These are phyloP conservation scores for Aepyceros melampus DNA, from an alignment of 2,113 vertebrate species.

Conservation along the genomic window DNA sequence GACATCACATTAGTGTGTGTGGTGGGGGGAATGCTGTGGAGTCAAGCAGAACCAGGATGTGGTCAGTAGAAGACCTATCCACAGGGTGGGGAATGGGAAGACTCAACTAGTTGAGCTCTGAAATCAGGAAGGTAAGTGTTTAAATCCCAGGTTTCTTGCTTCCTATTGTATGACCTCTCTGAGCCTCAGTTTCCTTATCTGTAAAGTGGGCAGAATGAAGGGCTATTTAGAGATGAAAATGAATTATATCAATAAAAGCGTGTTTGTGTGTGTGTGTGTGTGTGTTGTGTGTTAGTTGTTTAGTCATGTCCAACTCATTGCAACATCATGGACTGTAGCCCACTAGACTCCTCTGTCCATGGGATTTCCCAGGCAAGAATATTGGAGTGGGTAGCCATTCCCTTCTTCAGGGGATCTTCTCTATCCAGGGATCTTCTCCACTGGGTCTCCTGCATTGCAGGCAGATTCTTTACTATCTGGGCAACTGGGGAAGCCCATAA, in stretches of 20 bases:
- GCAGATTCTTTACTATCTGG: background rate
- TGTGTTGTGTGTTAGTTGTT: background rate
- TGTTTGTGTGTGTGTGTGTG: no score
- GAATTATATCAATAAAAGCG: background rate
- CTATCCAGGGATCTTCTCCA: background rate
- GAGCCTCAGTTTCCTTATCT: background rate
- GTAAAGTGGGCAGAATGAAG: background rate
- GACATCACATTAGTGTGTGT: background rate
- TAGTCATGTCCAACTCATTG: background rate
- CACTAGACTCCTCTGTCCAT: background rate
- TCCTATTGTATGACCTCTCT: background rate
- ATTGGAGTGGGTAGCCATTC: background rate
- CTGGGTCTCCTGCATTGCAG: background rate
- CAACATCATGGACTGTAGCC: background rate
- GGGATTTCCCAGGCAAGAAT: background rate
- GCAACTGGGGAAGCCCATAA: background rate
- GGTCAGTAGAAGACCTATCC: background rate
- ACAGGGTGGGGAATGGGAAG: accelerated
- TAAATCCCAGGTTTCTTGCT: background rate
- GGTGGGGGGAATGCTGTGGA: background rate
- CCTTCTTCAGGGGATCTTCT: background rate
- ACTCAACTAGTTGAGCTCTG: background rate
- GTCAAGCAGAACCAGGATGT: background rate
- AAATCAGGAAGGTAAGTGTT: background rate
- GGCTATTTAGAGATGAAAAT: no score